Evolutionary conservation across 2,888 invertebrate genomes (phyloP).

Genomic region (Limnephilus auricula): DNA sequence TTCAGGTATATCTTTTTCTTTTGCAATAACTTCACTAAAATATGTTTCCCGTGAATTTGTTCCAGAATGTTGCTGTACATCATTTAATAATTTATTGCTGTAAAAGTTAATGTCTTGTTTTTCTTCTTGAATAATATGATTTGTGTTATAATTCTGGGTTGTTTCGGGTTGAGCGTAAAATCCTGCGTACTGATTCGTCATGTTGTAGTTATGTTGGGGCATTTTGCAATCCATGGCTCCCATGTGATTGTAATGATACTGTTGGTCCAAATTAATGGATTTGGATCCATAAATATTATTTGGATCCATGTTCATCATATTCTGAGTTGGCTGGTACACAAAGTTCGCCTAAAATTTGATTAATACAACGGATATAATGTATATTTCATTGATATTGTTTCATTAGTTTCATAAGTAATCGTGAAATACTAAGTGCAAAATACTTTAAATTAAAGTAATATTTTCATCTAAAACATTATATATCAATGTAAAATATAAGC

Average conservation of each 20-base stretch:
- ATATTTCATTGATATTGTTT: background rate
- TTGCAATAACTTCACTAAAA: background rate
- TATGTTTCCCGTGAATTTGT: background rate
- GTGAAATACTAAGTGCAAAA: no score
- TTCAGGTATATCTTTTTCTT: background rate
- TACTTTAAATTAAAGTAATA: background rate
- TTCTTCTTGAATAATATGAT: background rate
- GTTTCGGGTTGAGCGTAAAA: constrained; percentile 10
- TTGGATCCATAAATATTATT: constrained; percentile 20
- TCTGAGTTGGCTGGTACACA: background rate
- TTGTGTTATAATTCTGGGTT: background rate
- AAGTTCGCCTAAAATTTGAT: constrained; percentile 31
- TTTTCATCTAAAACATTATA: background rate
- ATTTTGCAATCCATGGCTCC: constrained; percentile 16
- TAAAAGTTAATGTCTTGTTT: constrained; percentile 4
- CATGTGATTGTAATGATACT: constrained; percentile 29
- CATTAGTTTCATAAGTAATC: background rate
- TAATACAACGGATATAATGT: background rate
- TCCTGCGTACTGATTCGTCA: background rate
- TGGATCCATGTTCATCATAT: constrained; percentile 31
- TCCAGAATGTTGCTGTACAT: background rate
- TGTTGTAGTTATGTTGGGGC: constrained; percentile 24
- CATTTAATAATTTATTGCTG: background rate
- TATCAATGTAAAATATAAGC: no score
- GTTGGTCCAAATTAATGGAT: constrained; percentile 10